These are phyloP conservation scores for Dermochelys coriacea DNA, from an alignment of 2,797 vertebrate species.

Conservation along the genomic window DNA sequence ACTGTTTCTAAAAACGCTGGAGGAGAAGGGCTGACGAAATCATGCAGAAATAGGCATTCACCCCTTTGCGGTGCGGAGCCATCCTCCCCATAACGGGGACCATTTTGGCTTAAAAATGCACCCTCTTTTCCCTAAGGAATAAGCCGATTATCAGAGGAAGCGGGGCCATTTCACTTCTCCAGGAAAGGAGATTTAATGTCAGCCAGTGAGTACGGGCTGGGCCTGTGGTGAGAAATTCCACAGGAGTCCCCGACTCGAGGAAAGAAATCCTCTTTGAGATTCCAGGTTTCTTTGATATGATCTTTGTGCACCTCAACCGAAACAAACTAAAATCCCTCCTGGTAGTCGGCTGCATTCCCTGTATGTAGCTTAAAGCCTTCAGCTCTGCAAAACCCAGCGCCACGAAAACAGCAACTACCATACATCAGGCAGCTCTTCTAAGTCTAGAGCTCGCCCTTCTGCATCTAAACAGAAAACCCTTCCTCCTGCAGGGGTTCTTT, in stretches of 20 bases:
- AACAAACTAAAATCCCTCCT: neutral
- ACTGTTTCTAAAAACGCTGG: neutral
- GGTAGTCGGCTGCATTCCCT: neutral
- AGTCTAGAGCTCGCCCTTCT: neutral
- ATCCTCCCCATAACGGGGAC: neutral
- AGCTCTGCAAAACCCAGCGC: neutral
- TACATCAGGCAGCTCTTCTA: neutral
- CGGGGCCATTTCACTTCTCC: neutral
- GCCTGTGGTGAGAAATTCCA: neutral
- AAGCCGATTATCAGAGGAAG: neutral
- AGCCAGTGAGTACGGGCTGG: neutral
- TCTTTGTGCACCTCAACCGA: neutral
- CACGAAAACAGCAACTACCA: too few species aligned
- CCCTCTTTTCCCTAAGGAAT: neutral
- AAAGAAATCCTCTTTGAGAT: neutral
- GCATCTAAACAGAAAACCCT: neutral
- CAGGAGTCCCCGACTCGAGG: neutral
- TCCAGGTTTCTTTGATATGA: neutral
- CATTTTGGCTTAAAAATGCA: neutral
- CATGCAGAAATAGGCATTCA: neutral
- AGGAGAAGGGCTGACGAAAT: neutral
- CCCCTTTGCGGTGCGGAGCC: neutral
- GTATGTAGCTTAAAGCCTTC: neutral
- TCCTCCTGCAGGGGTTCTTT: neutral
- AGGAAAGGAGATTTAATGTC: conserved; percentile 2